Base-by-base conservation (phyloP, 2,888 invertebrate species). In the Cataglyphis livida region DNA sequence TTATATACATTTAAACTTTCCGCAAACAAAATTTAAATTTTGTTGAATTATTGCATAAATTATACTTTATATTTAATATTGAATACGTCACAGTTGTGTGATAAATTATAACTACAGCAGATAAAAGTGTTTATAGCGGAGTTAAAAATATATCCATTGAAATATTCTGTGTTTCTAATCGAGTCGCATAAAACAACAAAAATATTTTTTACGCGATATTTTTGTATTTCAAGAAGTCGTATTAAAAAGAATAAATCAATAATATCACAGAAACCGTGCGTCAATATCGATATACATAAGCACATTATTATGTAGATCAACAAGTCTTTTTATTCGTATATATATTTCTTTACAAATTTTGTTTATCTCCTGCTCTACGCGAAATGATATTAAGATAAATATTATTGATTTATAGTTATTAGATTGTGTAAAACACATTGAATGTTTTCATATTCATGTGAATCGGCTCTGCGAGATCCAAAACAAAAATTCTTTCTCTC, bases 401-500 rank as follows among this genome's bases (percentile, higher is more conserved):
- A 51, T 18, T 1, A 48, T 51, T 51, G n/a, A 51, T n/a, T 51
- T 18, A 44, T 44, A 25, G 25, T 25, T 25, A 25, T 25, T 1
- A 25, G 25, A 1, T 1, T 25, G 25, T 25, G 25, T 25, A 25
- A 25, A 25, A 25, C 25, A 1, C 25, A 25, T 25, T 1, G 25
- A 25, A 25, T 25, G 1, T 25, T 25, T 25, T 25, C 25, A 25
- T 25, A 25, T 25, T 25, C 25, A 25, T 89, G 88, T 90, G 78
- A 85, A 83, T 54, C 65, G 66, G 65, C 75, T 66, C 75, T 70
- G 81, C 70, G 86, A 87, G 85, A 85, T 83, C 84, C 76, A 82
- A 91, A 90, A 91, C 91, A 91, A 91, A 91, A 91, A 91, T 89
- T 89, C 85, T 85, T 86, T 81, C 83, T 86, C 81, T 78, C 71